Evolutionary conservation across 2,888 invertebrate genomes (phyloP), one percentile per base, ranked within the genome.

Genomic region (Kuschelorhynchus macadamiae): DNA sequence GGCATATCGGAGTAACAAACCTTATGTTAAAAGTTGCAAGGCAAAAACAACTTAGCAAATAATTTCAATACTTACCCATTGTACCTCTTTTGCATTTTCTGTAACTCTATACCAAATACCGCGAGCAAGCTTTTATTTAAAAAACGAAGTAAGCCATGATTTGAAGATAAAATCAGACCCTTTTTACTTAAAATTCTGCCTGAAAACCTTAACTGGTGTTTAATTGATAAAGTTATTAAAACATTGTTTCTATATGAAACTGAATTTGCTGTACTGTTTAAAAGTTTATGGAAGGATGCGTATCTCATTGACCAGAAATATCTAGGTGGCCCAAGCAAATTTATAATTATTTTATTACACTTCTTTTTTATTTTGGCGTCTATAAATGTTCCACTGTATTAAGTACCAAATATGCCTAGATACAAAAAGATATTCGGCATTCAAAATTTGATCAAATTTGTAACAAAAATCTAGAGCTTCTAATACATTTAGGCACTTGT

Each of bases 271-370:
- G 25, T 60, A 5, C 8, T n/a, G 50, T 61, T 68, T 14, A 65
- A 12, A n/a, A 55, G 46, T 50, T 44, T 42, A 56, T 70, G 62
- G 7, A 61, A 56, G 12, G 66, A 47, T 52, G 62, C 59, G 36
- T 52, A 65, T 41, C 65, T 61, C 61, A 65, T 62, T n/a, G 59
- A 67, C 57, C 63, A 70, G 17, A 62, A 63, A 12, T 59, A 32
- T 39, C 42, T 42, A 2, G 47, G 47, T 2, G 47, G 47, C 7
- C 47, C 47, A 9, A 25, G 2, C 7, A n/a, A 11, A 11, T 2
- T 11, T n/a, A 47, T 47, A 20, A 47, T 17, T 47, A 4, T 47
- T 7, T 18, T 18, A 12, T 47, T 52, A 33, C 9, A 33, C 33
- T 7, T 52, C 52, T 33, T 18, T 12, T 36, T 33, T 36, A 17